Evolutionary conservation across 2,888 invertebrate species (phyloP).

Genomic region (Heliconius aoede): DNA sequence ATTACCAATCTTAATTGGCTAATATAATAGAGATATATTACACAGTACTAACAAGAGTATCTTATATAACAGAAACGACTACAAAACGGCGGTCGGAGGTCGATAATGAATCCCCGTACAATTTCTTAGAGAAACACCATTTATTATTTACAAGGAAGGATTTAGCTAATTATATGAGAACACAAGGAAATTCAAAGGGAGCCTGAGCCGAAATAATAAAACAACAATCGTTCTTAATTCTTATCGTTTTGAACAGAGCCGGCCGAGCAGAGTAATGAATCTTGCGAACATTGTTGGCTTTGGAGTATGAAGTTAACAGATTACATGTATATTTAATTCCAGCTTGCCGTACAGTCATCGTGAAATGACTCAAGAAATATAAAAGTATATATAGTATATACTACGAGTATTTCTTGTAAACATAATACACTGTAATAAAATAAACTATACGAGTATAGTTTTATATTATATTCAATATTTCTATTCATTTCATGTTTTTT

Average conservation of each 20-base stretch:
- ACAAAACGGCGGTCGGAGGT: neutral
- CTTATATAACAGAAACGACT: neutral
- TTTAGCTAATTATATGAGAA: slow-evolving; percentile 26
- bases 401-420: too few species aligned
- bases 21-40: neutral
- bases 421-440: too few species aligned
- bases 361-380: slow-evolving; percentile 6
- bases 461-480: too few species aligned
- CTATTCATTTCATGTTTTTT: too few species aligned
- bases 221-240: slow-evolving; percentile 47
- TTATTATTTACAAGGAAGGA: slow-evolving; percentile 24
- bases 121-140: slow-evolving; percentile 6
- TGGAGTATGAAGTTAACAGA: slow-evolving; percentile 59
- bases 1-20: neutral
- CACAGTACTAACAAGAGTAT: neutral
- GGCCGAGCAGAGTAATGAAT: slow-evolving; percentile 53
- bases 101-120: neutral
- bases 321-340: slow-evolving; percentile 65
- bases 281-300: slow-evolving; percentile 53
- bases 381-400: too few species aligned
- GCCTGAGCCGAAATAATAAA: slow-evolving; percentile 40
- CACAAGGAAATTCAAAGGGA: slow-evolving; percentile 32
- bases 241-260: slow-evolving; percentile 48
- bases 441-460: too few species aligned
- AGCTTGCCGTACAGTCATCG: slow-evolving; percentile 44